These are phyloP conservation scores for Azemiops feae DNA, from an alignment of 2,113 vertebrate species.

Conservation along the genomic window DNA sequence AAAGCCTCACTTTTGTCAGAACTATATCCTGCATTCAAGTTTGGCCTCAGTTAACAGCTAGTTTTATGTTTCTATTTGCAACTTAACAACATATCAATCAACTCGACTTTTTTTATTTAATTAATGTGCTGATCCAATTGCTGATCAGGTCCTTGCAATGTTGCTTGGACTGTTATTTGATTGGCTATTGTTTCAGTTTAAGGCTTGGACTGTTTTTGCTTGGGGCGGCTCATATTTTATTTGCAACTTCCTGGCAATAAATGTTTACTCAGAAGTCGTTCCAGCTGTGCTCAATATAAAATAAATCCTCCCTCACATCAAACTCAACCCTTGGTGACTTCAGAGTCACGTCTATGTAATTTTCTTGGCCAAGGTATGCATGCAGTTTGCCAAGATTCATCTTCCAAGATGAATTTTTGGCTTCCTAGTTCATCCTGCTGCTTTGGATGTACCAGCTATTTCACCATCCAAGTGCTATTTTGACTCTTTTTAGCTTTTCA, in stretches of 20 bases:
- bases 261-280: neutral
- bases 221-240: neutral
- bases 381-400: neutral
- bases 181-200: neutral
- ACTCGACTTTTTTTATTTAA: neutral
- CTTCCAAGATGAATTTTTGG: neutral
- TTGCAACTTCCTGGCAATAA: neutral
- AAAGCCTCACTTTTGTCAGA: neutral
- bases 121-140: neutral
- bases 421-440: neutral
- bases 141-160: neutral
- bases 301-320: neutral
- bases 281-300: neutral
- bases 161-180: neutral
- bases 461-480: neutral
- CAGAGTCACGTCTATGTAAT: neutral
- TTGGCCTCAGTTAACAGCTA: neutral
- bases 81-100: neutral
- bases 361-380: neutral
- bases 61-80: neutral
- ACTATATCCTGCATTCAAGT: neutral
- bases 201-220: neutral
- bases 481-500: neutral
- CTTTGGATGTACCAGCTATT: neutral
- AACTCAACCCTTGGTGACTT: neutral